Evolutionary conservation across 2,888 invertebrate species (phyloP).

Genomic region (Noctua pronuba): DNA sequence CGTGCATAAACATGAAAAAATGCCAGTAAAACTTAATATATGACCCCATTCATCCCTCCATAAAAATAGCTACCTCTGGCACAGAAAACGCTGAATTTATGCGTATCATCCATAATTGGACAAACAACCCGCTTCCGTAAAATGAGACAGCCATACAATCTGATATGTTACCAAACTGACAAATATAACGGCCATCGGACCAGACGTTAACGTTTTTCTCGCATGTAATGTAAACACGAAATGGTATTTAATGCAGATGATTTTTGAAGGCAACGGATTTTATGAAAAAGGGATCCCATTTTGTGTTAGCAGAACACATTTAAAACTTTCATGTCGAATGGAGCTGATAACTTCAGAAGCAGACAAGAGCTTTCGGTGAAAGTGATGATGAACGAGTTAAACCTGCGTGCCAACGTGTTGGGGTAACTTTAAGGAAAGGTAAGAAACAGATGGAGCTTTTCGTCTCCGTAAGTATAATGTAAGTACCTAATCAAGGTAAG

Average conservation of each 20-base stretch:
- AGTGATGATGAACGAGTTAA: neutral
- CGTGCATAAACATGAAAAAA: neutral
- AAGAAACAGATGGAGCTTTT: neutral
- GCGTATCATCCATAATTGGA: constrained; percentile 23
- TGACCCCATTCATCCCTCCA: neutral
- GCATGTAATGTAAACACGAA: no score
- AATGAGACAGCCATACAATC: constrained; percentile 18
- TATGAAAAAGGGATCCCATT: no score
- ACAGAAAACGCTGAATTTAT: constrained; percentile 16
- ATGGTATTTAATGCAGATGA: no score
- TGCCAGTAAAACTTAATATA: neutral
- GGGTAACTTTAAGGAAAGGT: neutral
- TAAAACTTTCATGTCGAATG: no score
- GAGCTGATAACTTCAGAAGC: neutral
- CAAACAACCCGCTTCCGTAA: constrained; percentile 12
- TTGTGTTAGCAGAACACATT: no score
- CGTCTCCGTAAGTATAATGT: no score
- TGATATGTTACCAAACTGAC: constrained; percentile 27
- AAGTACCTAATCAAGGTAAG: no score
- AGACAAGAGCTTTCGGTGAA: neutral
- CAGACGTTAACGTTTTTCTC: constrained; percentile 50
- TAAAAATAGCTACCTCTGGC: neutral
- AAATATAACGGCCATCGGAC: constrained; percentile 52
- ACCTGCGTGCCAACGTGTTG: neutral
- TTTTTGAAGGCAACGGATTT: no score